These are phyloP conservation scores for Sphaeridia pumilis DNA, from an alignment of 2,888 invertebrate genomes.

Conservation along the genomic window DNA sequence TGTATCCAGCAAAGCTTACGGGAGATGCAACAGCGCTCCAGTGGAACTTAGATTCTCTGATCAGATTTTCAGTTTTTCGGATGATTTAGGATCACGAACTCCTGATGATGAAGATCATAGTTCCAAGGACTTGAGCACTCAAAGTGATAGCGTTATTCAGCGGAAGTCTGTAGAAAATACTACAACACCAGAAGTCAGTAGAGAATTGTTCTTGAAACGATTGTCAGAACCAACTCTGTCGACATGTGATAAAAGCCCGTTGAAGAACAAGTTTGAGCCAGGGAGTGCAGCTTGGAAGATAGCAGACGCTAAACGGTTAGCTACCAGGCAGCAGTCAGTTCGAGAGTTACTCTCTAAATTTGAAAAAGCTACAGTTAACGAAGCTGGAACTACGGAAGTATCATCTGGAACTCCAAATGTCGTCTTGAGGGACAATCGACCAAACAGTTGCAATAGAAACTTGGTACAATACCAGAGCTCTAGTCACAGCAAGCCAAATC, in stretches of 20 bases:
- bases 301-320: conserved; percentile 34
- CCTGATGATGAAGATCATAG: conserved; percentile 13
- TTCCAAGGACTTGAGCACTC: conserved; percentile 10
- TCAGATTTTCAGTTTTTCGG: too few species aligned
- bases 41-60: conserved; percentile 19
- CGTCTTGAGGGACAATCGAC: too few species aligned
- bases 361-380: conserved; percentile 39
- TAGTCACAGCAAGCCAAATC: conserved; percentile 9
- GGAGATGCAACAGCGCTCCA: conserved; percentile 34
- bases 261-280: conserved; percentile 6
- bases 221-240: conserved; percentile 33
- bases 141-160: conserved; percentile 16
- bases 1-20: conserved; percentile 16
- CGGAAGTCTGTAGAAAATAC: conserved; percentile 11
- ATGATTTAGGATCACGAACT: too few species aligned
- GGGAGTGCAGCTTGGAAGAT: conserved; percentile 28
- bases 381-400: neutral
- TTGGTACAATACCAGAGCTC: neutral
- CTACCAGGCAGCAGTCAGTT: conserved; percentile 45
- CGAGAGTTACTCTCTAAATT: conserved; percentile 53
- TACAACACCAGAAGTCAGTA: conserved; percentile 10
- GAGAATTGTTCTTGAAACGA: conserved; percentile 28
- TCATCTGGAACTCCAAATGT: neutral
- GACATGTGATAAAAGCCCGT: neutral
- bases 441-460: too few species aligned